These are phyloP conservation scores for Paragorgia papillata DNA, from an alignment of 92 coral and sea anemone species.

Conservation along the genomic window DNA sequence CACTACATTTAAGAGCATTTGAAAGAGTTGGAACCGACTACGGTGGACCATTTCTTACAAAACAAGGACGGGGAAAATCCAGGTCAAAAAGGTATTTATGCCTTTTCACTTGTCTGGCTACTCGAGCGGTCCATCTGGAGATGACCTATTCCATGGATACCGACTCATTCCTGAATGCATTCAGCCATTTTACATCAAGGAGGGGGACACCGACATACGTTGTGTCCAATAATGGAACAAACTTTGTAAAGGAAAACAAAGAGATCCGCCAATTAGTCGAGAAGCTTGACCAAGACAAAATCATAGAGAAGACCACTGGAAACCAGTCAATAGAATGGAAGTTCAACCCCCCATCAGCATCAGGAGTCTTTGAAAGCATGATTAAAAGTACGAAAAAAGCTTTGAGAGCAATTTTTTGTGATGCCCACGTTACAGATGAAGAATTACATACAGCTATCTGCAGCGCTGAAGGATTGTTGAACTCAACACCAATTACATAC, in stretches of 20 bases:
- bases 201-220: constrained; percentile 48
- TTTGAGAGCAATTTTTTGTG: constrained; percentile 45
- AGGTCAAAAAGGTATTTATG: constrained; percentile 40
- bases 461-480: constrained; percentile 60
- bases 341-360: constrained; percentile 64
- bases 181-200: constrained; percentile 43
- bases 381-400: constrained; percentile 65
- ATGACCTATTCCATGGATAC: constrained; percentile 32
- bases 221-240: constrained; percentile 53
- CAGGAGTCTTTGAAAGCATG: constrained; percentile 66
- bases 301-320: constrained; percentile 33
- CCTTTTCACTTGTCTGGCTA: constrained; percentile 41
- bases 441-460: constrained; percentile 66
- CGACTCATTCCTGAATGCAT: constrained; percentile 41
- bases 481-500: constrained; percentile 58
- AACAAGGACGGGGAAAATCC: constrained; percentile 58
- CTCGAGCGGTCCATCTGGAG: constrained; percentile 49
- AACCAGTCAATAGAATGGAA: constrained; percentile 55
- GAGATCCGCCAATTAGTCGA: constrained; percentile 57
- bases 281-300: constrained; percentile 53
- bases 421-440: constrained; percentile 51
- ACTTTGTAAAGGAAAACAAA: constrained; percentile 56
- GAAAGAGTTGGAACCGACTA: constrained; percentile 35
- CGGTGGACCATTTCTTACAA: constrained; percentile 40
- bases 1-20: constrained; percentile 42